These are phyloP conservation scores for Sakesphorus luctuosus DNA, from an alignment of 2,113 vertebrate species.

Conservation along the genomic window DNA sequence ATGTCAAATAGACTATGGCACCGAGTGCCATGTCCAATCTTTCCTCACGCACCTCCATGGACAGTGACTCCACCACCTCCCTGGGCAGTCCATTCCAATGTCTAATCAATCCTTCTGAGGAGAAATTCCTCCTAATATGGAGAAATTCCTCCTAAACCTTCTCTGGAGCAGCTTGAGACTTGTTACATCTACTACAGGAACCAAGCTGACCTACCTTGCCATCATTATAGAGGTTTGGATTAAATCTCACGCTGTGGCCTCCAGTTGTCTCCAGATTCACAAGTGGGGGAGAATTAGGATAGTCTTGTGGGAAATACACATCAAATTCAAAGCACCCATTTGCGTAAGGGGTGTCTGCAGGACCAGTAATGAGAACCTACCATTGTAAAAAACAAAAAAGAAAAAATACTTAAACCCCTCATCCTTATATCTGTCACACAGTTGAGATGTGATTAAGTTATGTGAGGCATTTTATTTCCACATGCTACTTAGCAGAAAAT, in stretches of 20 bases:
- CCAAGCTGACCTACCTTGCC: slow-evolving; percentile 85
- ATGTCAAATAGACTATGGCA: background rate
- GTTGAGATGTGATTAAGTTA: background rate
- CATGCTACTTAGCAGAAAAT: background rate
- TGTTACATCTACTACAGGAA: background rate
- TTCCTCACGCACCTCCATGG: background rate
- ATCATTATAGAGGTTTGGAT: slow-evolving; percentile 99
- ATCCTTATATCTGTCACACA: background rate
- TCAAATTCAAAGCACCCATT: slow-evolving; percentile 99
- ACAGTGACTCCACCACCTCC: background rate
- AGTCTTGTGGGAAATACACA: slow-evolving; percentile 99
- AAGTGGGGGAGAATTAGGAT: slow-evolving; percentile 96
- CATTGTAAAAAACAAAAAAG: background rate
- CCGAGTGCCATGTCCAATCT: background rate
- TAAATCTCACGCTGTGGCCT: slow-evolving; percentile 96
- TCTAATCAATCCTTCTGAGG: background rate
- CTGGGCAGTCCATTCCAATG: background rate
- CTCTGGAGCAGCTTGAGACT: background rate
- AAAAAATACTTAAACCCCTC: background rate
- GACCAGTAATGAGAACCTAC: slow-evolving; percentile 97
- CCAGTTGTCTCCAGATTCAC: slow-evolving; percentile 99
- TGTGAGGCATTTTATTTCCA: background rate
- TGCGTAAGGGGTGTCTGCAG: slow-evolving; percentile 95
- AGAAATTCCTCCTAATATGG: background rate
- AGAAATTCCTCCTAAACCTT: background rate